phyloP scores from a whole-genome alignment of 2,888 invertebrate genomes.

The Lasioglossum morio region DNA sequence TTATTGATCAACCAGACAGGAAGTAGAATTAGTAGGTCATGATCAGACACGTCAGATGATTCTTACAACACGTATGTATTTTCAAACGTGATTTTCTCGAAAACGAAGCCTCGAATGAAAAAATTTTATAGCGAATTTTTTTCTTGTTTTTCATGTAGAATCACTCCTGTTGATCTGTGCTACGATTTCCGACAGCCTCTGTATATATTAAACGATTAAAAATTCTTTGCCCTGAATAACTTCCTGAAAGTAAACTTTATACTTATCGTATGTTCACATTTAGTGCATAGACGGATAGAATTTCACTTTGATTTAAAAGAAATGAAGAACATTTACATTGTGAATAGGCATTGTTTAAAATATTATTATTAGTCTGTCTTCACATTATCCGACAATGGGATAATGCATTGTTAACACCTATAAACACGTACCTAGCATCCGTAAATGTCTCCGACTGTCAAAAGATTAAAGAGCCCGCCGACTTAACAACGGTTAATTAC shows the following conservation, averaged over 20 bases:
- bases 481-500: not conserved
- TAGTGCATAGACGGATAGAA: not conserved
- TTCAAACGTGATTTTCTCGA: too few species aligned
- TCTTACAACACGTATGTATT: too few species aligned
- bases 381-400: not conserved
- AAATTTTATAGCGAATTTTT: too few species aligned
- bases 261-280: not conserved
- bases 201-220: too few species aligned
- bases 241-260: not conserved
- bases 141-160: too few species aligned
- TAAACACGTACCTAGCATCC: not conserved
- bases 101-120: too few species aligned
- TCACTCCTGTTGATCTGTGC: too few species aligned
- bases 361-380: not conserved
- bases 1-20: too few species aligned
- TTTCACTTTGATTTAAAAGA: not conserved
- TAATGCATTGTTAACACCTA: not conserved
- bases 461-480: not conserved
- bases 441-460: not conserved
- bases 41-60: too few species aligned
- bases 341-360: not conserved
- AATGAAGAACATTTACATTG: not conserved
- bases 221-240: not conserved
- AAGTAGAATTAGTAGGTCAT: too few species aligned
- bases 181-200: too few species aligned